These are phyloP conservation scores for Sebastes vulpes DNA, from an alignment of 2,797 vertebrate genomes.

Conservation along the genomic window DNA sequence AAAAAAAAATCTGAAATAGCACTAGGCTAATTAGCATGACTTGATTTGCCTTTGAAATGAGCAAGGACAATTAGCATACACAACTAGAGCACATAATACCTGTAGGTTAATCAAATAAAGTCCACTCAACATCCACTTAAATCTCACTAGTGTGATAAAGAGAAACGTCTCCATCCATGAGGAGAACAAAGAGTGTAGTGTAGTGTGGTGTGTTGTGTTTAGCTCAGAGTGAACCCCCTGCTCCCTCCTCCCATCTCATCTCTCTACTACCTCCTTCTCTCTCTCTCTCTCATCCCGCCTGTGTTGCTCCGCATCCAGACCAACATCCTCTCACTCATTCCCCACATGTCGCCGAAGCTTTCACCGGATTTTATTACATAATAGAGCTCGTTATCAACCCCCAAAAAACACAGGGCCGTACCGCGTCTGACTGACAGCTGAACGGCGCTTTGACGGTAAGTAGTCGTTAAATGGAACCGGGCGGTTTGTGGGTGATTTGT, in stretches of 20 bases:
- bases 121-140: background rate
- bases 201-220: constrained; percentile 50
- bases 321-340: constrained; percentile 33
- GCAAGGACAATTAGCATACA: background rate
- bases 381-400: background rate
- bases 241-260: constrained; percentile 24
- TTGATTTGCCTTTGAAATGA: background rate
- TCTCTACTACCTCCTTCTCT: constrained; percentile 9
- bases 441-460: constrained; percentile 62
- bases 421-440: constrained; percentile 13
- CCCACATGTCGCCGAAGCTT: constrained; percentile 43
- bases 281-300: constrained; percentile 36
- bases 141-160: background rate
- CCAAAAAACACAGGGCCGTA: too few species aligned
- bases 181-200: constrained; percentile 67
- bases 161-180: background rate
- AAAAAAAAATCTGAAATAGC: background rate
- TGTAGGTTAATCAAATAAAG: background rate
- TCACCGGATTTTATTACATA: constrained; percentile 31
- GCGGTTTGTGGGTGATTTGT: background rate
- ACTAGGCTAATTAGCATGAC: background rate
- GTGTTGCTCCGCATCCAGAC: constrained; percentile 59
- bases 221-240: background rate
- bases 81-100: background rate
- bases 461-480: constrained; percentile 9